phyloP scores from a whole-genome alignment of 2,888 invertebrate species.

The Ellobium chinense region DNA sequence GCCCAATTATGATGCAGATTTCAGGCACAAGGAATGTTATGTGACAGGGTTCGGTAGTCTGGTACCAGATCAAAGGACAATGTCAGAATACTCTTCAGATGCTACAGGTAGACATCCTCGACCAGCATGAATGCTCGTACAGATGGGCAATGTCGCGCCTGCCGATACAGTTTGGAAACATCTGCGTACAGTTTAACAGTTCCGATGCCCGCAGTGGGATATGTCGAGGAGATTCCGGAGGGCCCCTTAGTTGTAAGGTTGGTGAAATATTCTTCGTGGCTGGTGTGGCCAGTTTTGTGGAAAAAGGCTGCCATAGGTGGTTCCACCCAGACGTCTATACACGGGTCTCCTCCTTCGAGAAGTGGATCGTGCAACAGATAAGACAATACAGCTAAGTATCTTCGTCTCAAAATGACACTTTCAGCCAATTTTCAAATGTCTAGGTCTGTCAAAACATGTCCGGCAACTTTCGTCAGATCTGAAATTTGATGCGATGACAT shows the following conservation, averaged over 20 bases:
- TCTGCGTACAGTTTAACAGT: neutral
- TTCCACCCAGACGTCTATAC: neutral
- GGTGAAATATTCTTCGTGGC: neutral
- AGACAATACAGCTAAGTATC: no score
- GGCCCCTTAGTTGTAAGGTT: conserved; percentile 1
- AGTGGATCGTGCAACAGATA: neutral
- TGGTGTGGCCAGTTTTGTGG: neutral
- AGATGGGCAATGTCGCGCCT: neutral
- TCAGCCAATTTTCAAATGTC: no score
- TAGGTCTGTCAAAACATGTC: no score
- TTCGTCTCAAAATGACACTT: no score
- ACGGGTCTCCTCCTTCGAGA: neutral
- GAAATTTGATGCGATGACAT: no score
- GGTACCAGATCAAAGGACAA: neutral
- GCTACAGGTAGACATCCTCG: neutral
- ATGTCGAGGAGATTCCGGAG: neutral
- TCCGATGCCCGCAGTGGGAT: neutral
- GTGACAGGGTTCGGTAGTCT: neutral
- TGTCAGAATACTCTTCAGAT: neutral
- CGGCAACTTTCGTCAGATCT: no score
- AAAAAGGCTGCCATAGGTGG: neutral
- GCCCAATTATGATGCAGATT: neutral
- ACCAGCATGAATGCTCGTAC: neutral
- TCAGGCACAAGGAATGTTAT: neutral
- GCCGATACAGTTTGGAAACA: neutral